phyloP scores from a whole-genome alignment of 2,113 vertebrate species.

The Seriola rivoliana region DNA sequence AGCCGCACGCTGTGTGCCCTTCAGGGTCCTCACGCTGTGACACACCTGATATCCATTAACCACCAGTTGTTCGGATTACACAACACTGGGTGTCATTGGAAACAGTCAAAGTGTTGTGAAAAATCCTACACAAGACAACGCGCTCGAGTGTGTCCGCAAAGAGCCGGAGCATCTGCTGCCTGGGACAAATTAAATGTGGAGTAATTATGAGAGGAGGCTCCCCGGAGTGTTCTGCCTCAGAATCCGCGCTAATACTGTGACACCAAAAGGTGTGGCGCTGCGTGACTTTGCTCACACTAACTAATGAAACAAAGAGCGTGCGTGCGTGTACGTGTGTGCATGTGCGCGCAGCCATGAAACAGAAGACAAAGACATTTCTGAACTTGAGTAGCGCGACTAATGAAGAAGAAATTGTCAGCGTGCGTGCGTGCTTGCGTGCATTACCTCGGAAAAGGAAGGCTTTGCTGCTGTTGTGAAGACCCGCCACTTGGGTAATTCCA shows the following conservation, averaged over 20 bases:
- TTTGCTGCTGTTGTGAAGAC: slow-evolving; percentile 95
- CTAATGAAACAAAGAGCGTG: slow-evolving; percentile 51
- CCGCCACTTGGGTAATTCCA: slow-evolving; percentile 93
- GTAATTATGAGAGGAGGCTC: slow-evolving; percentile 72
- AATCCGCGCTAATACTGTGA: slow-evolving; percentile 39
- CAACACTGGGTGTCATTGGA: slow-evolving; percentile 2
- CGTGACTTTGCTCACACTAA: slow-evolving; percentile 50
- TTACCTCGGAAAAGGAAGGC: slow-evolving; percentile 96
- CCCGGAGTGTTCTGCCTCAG: slow-evolving; percentile 52
- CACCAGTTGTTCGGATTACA: slow-evolving; percentile 30
- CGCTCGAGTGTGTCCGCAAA: slow-evolving; percentile 38
- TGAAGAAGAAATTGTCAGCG: not conserved
- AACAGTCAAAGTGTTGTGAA: slow-evolving; percentile 1
- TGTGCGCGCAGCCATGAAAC: not conserved
- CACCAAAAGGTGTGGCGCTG: slow-evolving; percentile 66
- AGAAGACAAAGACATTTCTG: slow-evolving; percentile 40
- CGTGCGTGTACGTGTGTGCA: not conserved
- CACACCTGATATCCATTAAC: slow-evolving; percentile 23
- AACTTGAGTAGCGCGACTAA: slow-evolving; percentile 54
- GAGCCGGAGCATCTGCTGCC: slow-evolving; percentile 65
- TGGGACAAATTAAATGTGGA: slow-evolving; percentile 74
- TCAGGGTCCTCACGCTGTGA: slow-evolving; percentile 9
- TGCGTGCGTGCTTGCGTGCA: slow-evolving; percentile 1
- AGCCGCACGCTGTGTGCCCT: not conserved
- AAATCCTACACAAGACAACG: slow-evolving; percentile 20